These are phyloP conservation scores for Suncus etruscus DNA, from an alignment of 2,113 vertebrate genomes.

Conservation along the genomic window DNA sequence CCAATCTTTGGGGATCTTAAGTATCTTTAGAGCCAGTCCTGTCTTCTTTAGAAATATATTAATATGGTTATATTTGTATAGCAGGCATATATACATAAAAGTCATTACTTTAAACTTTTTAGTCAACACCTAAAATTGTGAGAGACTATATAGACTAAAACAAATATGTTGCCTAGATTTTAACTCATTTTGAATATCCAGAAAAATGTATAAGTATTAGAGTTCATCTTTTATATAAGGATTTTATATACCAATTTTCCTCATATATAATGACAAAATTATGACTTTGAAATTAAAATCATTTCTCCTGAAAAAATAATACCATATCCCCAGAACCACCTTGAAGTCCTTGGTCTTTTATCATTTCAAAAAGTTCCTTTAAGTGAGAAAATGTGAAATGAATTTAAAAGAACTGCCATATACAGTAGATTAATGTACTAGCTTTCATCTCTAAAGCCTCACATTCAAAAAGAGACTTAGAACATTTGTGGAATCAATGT, in stretches of 20 bases:
- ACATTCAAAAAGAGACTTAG: conserved; percentile 69
- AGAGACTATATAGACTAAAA: conserved; percentile 63
- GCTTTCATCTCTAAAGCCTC: conserved; percentile 66
- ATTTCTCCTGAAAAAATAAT: conserved; percentile 69
- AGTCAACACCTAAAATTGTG: conserved; percentile 27
- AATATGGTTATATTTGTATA: too few relatives aligned
- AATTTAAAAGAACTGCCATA: conserved; percentile 61
- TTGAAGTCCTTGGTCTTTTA: conserved; percentile 71
- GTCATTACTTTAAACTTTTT: conserved; percentile 60
- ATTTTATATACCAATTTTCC: conserved; percentile 35
- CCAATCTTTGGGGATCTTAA: conserved; percentile 68
- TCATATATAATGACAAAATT: conserved; percentile 73
- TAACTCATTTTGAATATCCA: conserved; percentile 17
- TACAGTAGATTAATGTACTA: conserved; percentile 48
- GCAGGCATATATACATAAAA: background rate
- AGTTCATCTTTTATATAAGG: conserved; percentile 20
- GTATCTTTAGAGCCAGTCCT: conserved; percentile 39
- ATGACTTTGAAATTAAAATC: conserved; percentile 79
- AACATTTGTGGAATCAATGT: conserved; percentile 71
- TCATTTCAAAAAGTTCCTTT: conserved; percentile 76
- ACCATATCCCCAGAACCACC: conserved; percentile 69
- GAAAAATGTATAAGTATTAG: conserved; percentile 15
- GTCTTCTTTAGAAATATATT: background rate
- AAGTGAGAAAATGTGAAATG: conserved; percentile 70
- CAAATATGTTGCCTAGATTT: conserved; percentile 37